Base-by-base conservation (phyloP, 2,888 invertebrate species). In the Coenonympha glycerion region DNA sequence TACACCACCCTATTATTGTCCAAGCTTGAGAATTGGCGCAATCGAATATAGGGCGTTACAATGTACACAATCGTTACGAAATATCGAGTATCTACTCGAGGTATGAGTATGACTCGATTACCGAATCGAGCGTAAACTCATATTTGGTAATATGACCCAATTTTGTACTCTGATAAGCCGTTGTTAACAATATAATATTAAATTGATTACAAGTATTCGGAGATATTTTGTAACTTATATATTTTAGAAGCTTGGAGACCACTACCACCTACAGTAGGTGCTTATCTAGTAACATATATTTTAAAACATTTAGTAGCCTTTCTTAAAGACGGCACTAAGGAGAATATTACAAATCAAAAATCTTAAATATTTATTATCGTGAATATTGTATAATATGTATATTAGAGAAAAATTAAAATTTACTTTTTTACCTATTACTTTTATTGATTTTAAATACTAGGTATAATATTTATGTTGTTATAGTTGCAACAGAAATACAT, bases 1-100 rank as follows among this genome's bases (percentile, higher is more conserved):
- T 36, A 19, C 15, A 22, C 8, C 5, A 22, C 39, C 39, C 39
- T 9, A 39, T 39, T 39, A 24, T 39, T n/a, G n/a, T 13, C 37
- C 13, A 24, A 15, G 39, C 39, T 11, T 39, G 24, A 15, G 39
- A 39, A 39, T 24, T 30, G 39, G 11, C 34, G 39, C 40, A 52
- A 49, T 34, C 39, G 16, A 22, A 52, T 45, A 52, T 52, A 34
- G 52, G 52, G 16, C 52, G 21, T 44, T 40, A 34, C 48, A 42
- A 40, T 47, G 49, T 47, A 50, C 47, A 55, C 55, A 52, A 50
- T 46, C 39, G 48, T 57, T 52, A 55, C 55, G 49, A 52, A 52
- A 55, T 16, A 3, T 36, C 22, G 13, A 22, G 3, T n/a, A n/a
- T n/a, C n/a, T n/a, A n/a, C n/a, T n/a, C n/a, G n/a, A n/a, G n/a